Evolutionary conservation across 2,888 invertebrate species (phyloP), one percentile per base, ranked within the genome.

Genomic region (Hesperia comma): DNA sequence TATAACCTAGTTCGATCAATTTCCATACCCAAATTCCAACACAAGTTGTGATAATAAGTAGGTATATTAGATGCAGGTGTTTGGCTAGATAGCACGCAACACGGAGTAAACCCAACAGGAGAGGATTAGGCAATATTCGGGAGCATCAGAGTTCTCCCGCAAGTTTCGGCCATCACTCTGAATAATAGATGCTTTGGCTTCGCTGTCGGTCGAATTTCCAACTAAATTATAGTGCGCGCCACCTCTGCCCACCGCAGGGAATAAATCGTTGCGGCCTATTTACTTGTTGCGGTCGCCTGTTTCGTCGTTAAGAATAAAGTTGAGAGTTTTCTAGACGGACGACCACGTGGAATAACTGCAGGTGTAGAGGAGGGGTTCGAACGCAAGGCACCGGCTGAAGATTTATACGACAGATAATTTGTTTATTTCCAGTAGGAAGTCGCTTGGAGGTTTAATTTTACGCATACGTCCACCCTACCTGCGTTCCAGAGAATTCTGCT

Each of bases 181-280:
- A 91, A 91, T 91, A 89, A 90, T 89, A 85, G 77, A 91, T 89
- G 74, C 70, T 67, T 70, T 71, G 76, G 78, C 77, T 77, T 77
- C 77, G 71, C 76, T 75, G 72, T 77, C 75, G 76, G 74, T 85
- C 85, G 86, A 88, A 88, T 89, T 87, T 88, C 84, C 75, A 77
- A 75, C 82, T 90, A 88, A 89, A 90, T 90, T 90, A 90, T 90
- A 87, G 83, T 89, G 77, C 77, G 78, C 77, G 74, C 81, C 79
- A 80, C 82, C 80, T 80, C 83, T 81, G 82, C 79, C 82, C 81
- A 76, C 70, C 70, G 72, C 77, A 74, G 76, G 75, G 76, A 77
- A 85, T 86, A 85, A 85, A 87, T 85, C 78, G 81, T 79, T 76
- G 79, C 77, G 77, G 75, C 49, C 33, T 61, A 61, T 61, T 61